A percentile compares a stretch with the other conserved stretches of the same genome.
phyloP scores from a whole-genome alignment of 1,140 invertebrate species.

The Leptopilina boulardi region DNA sequence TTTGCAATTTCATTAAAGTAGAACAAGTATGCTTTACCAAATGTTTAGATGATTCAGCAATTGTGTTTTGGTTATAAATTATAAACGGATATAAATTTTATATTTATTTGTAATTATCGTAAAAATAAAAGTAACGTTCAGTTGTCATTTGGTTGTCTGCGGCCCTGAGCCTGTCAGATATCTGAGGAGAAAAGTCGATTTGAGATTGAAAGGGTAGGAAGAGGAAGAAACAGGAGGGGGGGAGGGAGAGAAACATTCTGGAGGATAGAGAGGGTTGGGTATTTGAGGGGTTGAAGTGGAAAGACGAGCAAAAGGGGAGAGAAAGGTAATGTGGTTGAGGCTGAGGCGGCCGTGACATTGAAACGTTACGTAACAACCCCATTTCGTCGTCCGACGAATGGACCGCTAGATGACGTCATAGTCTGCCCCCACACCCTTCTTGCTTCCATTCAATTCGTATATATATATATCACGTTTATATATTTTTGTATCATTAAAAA shows the following conservation, averaged over 20 bases:
- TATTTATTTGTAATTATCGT: no score
- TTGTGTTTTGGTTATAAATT: no score
- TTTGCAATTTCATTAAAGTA: no score
- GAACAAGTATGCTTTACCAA: no score
- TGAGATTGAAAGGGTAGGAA: constrained; percentile 21
- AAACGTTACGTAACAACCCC: constrained; percentile 52
- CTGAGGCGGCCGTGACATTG: constrained; percentile 60
- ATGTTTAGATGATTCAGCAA: no score
- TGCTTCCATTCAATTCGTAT: constrained; percentile 10
- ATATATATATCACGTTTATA: neutral
- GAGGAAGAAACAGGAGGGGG: constrained; percentile 18
- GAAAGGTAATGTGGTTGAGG: constrained; percentile 30
- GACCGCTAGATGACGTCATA: constrained; percentile 51
- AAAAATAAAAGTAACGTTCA: neutral
- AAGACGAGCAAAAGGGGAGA: constrained; percentile 34
- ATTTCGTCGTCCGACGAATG: constrained; percentile 43
- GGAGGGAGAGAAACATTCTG: constrained; percentile 23
- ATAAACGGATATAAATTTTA: no score
- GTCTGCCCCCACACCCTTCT: constrained; percentile 28
- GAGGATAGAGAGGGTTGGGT: neutral
- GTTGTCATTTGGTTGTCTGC: constrained; percentile 2
- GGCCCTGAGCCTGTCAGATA: constrained; percentile 8
- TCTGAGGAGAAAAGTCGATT: constrained; percentile 21
- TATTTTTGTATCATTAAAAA: no score
- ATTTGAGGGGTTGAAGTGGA: neutral